phyloP scores from a whole-genome alignment of 2,113 vertebrate species.

The Triplophysa dalaica region DNA sequence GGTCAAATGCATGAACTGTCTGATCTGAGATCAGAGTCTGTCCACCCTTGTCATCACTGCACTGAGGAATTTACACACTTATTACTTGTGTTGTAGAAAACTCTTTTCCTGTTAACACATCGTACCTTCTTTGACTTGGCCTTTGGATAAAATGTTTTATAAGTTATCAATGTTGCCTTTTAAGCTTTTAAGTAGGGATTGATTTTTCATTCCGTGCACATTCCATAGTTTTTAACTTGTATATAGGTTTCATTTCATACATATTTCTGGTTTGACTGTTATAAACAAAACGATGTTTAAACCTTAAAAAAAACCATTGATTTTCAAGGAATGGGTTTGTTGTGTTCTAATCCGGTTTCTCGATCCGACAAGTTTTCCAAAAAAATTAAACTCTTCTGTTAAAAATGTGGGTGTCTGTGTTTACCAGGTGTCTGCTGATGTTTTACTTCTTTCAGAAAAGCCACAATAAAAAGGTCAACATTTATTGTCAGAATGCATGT shows the following conservation, averaged over 20 bases:
- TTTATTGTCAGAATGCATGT: no score
- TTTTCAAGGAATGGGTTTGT: not conserved
- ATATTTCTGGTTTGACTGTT: not conserved
- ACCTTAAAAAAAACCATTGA: no score
- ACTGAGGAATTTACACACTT: slow-evolving; percentile 2
- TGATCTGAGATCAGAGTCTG: slow-evolving; percentile 77
- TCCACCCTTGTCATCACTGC: slow-evolving; percentile 26
- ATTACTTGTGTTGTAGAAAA: slow-evolving; percentile 35
- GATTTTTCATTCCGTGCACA: not conserved
- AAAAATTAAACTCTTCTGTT: no score
- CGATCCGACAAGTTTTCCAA: no score
- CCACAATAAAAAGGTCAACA: no score
- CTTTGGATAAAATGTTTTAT: not conserved
- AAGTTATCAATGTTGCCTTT: not conserved
- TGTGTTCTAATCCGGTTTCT: no score
- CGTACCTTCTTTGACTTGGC: not conserved
- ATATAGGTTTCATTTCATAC: slow-evolving; percentile 18
- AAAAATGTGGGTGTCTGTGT: no score
- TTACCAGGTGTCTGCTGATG: no score
- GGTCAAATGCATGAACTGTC: slow-evolving; percentile 97
- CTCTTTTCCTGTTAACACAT: not conserved
- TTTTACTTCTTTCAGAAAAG: no score
- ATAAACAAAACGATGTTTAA: not conserved
- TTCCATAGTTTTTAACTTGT: slow-evolving; percentile 6
- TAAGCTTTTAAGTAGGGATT: slow-evolving; percentile 1